phyloP scores from a whole-genome alignment of 2,113 vertebrate species.

The Hoplias malabaricus region DNA sequence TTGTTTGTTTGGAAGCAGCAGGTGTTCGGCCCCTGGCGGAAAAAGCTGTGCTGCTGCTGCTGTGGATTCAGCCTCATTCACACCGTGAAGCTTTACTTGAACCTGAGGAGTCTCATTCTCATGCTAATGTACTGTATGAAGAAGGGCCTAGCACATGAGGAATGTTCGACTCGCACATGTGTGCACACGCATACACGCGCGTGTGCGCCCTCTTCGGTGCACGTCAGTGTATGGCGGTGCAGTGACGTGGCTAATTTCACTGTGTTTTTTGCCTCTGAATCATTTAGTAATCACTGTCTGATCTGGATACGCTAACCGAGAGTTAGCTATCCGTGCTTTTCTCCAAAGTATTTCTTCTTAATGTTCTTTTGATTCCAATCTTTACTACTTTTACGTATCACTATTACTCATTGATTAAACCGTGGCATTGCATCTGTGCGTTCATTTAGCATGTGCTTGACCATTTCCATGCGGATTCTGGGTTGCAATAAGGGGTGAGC shows the following conservation, averaged over 20 bases:
- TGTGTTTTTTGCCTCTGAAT: constrained; percentile 24
- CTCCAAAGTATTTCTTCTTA: not conserved
- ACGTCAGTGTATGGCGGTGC: not conserved
- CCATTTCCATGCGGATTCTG: constrained; percentile 12
- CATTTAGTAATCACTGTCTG: constrained; percentile 20
- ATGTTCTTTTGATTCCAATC: not conserved
- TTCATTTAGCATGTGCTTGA: constrained; percentile 10
- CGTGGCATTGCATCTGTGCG: not conserved
- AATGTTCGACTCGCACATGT: constrained; percentile 32
- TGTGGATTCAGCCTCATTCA: not conserved
- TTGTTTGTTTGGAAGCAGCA: not conserved
- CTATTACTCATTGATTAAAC: not conserved
- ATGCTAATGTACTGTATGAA: constrained; percentile 34
- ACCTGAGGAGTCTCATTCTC: constrained; percentile 17
- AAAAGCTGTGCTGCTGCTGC: not conserved
- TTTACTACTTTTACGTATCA: not conserved
- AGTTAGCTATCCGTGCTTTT: constrained; percentile 10
- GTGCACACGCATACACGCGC: constrained; percentile 13
- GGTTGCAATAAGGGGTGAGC: constrained; percentile 31
- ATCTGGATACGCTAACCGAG: constrained; percentile 16
- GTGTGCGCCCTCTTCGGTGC: too few species aligned
- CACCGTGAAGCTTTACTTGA: constrained; percentile 12
- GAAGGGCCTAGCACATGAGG: constrained; percentile 16
- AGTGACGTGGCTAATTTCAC: constrained; percentile 23
- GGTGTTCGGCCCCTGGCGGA: not conserved